A percentile compares a stretch with the other conserved stretches of the same genome.
These are phyloP conservation scores for Acinonyx jubatus DNA, from an alignment of 2,113 vertebrate species.

Conservation along the genomic window DNA sequence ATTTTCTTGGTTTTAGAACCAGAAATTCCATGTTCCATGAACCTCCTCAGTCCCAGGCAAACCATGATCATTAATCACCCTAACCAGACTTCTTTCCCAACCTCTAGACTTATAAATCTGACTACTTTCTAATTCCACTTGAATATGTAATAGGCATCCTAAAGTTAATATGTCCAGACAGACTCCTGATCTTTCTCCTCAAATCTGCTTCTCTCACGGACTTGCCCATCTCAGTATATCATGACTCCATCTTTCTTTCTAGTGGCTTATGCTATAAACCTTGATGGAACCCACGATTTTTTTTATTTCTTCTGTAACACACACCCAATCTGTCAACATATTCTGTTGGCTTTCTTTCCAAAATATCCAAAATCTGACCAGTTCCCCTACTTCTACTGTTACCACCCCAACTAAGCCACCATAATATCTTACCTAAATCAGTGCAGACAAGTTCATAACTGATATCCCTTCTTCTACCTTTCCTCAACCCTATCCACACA, in stretches of 20 bases:
- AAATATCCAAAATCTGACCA: not conserved
- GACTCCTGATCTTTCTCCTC: not conserved
- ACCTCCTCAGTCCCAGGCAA: not conserved
- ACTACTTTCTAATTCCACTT: not conserved
- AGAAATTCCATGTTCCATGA: not conserved
- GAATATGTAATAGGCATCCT: not conserved
- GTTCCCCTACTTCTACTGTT: not conserved
- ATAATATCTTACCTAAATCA: not conserved
- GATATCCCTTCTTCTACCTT: not conserved
- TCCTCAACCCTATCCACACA: not conserved
- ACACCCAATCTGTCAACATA: not conserved
- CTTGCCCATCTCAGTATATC: not conserved
- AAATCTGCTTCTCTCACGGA: not conserved
- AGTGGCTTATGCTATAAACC: not conserved
- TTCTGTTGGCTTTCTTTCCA: not conserved
- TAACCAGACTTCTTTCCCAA: not conserved
- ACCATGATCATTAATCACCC: not conserved
- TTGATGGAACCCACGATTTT: not conserved
- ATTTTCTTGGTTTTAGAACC: not conserved
- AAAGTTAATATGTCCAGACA: not conserved
- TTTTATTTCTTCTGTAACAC: not conserved
- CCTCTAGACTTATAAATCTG: not conserved
- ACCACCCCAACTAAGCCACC: not conserved
- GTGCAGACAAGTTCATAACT: not conserved
- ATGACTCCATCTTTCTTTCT: not conserved